Conservation (phyloP, 2,797 vertebrate genomes). For the Poeciliopsis gracilis region DNA sequence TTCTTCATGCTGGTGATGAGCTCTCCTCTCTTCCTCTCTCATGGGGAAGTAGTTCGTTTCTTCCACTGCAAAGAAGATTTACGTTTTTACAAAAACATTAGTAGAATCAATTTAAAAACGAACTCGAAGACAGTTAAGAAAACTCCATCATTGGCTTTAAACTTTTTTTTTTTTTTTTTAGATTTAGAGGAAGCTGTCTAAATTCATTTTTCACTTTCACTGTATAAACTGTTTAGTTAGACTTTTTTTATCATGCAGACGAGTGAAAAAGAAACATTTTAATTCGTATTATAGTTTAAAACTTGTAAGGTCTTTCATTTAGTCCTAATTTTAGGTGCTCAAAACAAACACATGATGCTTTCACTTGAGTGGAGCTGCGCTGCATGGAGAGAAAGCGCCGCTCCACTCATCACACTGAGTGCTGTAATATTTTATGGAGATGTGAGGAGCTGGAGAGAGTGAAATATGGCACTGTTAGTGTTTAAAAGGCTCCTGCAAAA, state of each 20-base stretch:
- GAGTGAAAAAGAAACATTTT: neutral
- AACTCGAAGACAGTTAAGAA: neutral
- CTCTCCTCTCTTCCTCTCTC: constrained; percentile 65
- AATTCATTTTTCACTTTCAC: neutral
- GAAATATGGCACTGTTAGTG: constrained; percentile 76
- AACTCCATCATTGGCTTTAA: neutral
- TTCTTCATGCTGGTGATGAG: constrained; percentile 70
- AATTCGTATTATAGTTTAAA: neutral
- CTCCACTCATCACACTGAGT: constrained; percentile 75
- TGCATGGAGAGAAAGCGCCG: constrained; percentile 43
- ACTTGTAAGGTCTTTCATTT: neutral
- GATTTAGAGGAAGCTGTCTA: neutral
- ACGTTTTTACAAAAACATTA: constrained; percentile 59
- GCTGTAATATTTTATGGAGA: constrained; percentile 81
- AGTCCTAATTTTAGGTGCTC: neutral
- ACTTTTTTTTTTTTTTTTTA: neutral
- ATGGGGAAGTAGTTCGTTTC: constrained; percentile 75
- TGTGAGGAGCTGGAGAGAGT: constrained; percentile 75
- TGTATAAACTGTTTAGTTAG: neutral
- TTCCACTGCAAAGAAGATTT: constrained; percentile 68
- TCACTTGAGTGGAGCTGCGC: neutral
- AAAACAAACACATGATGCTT: neutral
- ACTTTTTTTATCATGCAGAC: neutral
- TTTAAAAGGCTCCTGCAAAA: constrained; percentile 72
- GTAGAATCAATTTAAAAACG: constrained; percentile 61